Conservation (phyloP, 1,140 invertebrate genomes). For the Chironomus striatipennis region DNA sequence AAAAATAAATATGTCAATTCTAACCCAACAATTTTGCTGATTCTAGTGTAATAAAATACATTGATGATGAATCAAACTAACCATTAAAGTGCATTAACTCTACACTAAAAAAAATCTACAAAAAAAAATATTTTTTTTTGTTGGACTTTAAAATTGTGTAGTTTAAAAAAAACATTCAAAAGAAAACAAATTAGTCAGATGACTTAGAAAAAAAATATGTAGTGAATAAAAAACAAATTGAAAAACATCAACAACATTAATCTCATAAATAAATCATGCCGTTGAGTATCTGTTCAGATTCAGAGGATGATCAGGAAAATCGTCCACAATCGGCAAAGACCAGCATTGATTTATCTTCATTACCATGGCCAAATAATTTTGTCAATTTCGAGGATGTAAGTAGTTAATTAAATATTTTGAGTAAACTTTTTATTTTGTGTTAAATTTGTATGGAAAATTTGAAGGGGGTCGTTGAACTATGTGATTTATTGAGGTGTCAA, state of each 20-base stretch:
- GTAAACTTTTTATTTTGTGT: not conserved
- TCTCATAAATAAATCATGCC: conserved; percentile 33
- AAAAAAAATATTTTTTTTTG: not conserved
- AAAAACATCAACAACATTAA: no score
- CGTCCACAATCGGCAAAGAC: conserved; percentile 25
- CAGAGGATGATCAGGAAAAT: conserved; percentile 38
- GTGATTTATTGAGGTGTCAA: no score
- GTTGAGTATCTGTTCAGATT: conserved; percentile 39
- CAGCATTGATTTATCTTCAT: not conserved
- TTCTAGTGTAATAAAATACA: not conserved
- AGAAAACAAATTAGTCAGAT: no score
- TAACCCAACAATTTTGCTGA: not conserved
- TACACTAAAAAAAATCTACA: not conserved
- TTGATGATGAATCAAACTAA: not conserved
- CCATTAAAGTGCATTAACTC: conserved; percentile 13
- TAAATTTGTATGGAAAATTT: not conserved
- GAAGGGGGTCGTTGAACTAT: no score
- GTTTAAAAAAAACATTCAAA: no score
- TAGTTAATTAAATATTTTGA: not conserved
- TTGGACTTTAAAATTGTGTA: not conserved
- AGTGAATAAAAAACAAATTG: not conserved
- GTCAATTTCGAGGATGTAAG: conserved; percentile 19
- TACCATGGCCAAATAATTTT: conserved; percentile 19
- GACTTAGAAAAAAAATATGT: not conserved
- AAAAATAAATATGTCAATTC: no score